These are phyloP conservation scores for Nannospalax galili DNA, from an alignment of 2,113 vertebrate species.

Conservation along the genomic window DNA sequence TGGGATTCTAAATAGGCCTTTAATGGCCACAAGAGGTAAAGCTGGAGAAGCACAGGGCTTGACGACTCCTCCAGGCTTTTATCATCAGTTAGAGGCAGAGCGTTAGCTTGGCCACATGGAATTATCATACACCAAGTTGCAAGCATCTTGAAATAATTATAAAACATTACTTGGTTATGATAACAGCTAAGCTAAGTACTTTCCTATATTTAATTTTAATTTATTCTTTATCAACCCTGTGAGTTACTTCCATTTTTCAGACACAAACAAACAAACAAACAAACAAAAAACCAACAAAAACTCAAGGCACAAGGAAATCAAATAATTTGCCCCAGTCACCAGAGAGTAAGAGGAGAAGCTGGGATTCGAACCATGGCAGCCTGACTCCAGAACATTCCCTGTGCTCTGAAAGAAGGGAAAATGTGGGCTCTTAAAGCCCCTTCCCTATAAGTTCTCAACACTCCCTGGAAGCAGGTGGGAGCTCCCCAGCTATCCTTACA, in stretches of 20 bases:
- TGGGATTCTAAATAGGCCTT: neutral
- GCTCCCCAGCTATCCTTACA: neutral
- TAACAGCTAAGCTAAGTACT: neutral
- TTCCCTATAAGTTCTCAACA: neutral
- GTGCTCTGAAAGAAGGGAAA: neutral
- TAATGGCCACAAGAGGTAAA: neutral
- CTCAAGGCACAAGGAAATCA: neutral
- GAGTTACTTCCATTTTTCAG: conserved; percentile 9
- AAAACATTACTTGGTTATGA: neutral
- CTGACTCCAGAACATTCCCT: neutral
- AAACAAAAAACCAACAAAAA: neutral
- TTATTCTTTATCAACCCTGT: neutral
- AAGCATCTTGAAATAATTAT: neutral
- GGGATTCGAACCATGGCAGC: neutral
- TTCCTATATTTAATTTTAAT: neutral
- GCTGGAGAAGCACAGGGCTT: neutral
- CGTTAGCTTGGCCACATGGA: neutral
- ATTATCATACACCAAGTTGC: neutral
- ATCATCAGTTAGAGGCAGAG: neutral
- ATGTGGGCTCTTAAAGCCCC: neutral
- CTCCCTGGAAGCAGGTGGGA: neutral
- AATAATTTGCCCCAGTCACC: neutral
- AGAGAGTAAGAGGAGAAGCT: neutral
- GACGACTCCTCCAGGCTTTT: neutral
- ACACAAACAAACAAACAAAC: neutral